Percentiles rank a stretch among this genome's conserved stretches.
These are phyloP conservation scores for Cassiopea andromeda DNA, from an alignment of 30 jellyfish, hydroid and myxozoan genomes.

Conservation along the genomic window DNA sequence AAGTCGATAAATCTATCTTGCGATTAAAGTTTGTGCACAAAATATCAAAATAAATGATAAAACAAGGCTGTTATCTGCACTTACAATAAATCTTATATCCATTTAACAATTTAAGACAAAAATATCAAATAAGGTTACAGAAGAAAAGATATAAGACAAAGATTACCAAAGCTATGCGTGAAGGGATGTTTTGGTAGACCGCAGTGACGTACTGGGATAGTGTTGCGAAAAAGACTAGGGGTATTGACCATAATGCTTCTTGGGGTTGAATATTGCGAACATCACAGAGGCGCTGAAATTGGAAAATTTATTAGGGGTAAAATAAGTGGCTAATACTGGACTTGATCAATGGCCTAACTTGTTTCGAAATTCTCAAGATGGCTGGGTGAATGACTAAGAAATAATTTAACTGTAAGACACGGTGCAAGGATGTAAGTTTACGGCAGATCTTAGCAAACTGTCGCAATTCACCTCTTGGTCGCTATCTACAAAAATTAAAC, in stretches of 20 bases:
- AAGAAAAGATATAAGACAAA: not conserved
- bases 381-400: not conserved
- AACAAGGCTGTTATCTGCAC: not conserved
- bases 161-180: not conserved
- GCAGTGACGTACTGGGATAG: too few relatives aligned
- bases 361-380: not conserved
- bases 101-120: not conserved
- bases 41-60: not conserved
- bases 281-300: not conserved
- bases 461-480: not conserved
- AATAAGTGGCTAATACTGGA: not conserved
- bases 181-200: too few relatives aligned
- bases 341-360: not conserved
- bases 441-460: not conserved
- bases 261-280: too few relatives aligned
- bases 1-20: too few relatives aligned
- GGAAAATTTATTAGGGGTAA: not conserved
- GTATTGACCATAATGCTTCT: too few relatives aligned
- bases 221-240: too few relatives aligned
- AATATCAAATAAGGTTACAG: not conserved
- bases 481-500: constrained; percentile 22
- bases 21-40: too few relatives aligned
- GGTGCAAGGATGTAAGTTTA: not conserved
- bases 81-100: not conserved
- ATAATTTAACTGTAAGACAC: not conserved